Evolutionary conservation across 1,140 invertebrate genomes (phyloP).

Genomic region (Cyclargus thomasi): DNA sequence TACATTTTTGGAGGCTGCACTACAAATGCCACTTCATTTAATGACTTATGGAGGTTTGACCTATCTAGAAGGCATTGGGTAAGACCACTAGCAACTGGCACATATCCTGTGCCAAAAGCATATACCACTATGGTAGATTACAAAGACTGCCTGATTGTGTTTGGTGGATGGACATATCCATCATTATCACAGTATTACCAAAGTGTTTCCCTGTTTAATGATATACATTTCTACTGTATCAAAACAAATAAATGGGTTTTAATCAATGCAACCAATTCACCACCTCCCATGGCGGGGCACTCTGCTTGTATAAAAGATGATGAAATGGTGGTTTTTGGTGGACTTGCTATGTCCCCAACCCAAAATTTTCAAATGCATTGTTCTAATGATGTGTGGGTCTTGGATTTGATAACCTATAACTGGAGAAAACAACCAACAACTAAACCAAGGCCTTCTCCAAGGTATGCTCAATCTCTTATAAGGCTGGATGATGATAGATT

Average conservation of each 20-base stretch:
- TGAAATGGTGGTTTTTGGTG: conserved; percentile 94
- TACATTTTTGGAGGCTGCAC: conserved; percentile 98
- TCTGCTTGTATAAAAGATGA: conserved; percentile 92
- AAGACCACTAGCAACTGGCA: conserved; percentile 86
- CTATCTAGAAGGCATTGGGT: conserved; percentile 89
- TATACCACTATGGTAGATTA: conserved; percentile 93
- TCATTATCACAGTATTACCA: conserved; percentile 93
- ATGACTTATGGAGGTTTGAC: conserved; percentile 97
- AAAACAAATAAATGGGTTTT: conserved; percentile 89
- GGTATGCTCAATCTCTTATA: conserved; percentile 94
- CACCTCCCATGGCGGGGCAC: conserved; percentile 91
- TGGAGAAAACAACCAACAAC: conserved; percentile 86
- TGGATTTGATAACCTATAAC: conserved; percentile 84
- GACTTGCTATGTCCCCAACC: conserved; percentile 70
- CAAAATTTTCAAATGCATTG: conserved; percentile 77
- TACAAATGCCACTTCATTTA: conserved; percentile 95
- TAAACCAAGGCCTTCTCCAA: conserved; percentile 82
- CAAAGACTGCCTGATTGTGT: conserved; percentile 89
- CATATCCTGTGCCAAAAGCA: conserved; percentile 96
- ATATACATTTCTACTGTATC: conserved; percentile 93
- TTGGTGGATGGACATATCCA: conserved; percentile 97
- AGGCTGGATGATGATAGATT: conserved; percentile 81
- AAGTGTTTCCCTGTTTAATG: conserved; percentile 91
- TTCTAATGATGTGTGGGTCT: conserved; percentile 93
- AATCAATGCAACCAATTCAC: conserved; percentile 79